Conservation (phyloP, 2,113 vertebrate species). For the Odontophorus gujanensis region DNA sequence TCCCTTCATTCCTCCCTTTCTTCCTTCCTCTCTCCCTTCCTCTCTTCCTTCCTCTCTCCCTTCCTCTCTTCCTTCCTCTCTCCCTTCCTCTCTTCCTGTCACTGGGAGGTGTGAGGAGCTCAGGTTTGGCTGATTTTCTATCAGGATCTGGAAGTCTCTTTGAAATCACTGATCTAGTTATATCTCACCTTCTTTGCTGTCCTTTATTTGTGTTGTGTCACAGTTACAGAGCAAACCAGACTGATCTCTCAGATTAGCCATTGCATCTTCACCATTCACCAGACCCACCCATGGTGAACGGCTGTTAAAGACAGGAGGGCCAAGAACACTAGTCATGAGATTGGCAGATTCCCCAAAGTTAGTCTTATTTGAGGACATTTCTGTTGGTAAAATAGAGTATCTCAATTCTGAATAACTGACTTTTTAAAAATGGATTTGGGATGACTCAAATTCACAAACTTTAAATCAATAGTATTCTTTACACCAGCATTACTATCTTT, state of each 20-base stretch:
- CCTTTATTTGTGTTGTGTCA: not conserved
- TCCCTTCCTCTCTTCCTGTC: not conserved
- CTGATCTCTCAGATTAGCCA: not conserved
- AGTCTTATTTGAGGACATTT: not conserved
- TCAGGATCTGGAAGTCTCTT: not conserved
- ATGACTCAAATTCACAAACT: not conserved
- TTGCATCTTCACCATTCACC: not conserved
- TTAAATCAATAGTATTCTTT: not conserved
- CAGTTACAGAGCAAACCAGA: fast-evolving
- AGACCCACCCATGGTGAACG: not conserved
- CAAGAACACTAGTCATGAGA: not conserved
- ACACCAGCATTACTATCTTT: not conserved
- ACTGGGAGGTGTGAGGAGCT: not conserved
- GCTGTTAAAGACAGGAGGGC: not conserved
- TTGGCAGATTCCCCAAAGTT: not conserved
- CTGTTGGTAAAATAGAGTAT: not conserved
- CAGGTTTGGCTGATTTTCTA: not conserved
- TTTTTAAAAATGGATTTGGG: not conserved
- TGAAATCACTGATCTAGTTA: fast-evolving
- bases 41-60: not conserved
- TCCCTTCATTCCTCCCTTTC: too few species aligned
- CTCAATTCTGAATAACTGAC: not conserved
- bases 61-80: not conserved
- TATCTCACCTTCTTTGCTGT: not conserved
- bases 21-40: not conserved